Evolutionary conservation across 2,888 invertebrate genomes (phyloP).

Genomic region (Parochlus steinenii): DNA sequence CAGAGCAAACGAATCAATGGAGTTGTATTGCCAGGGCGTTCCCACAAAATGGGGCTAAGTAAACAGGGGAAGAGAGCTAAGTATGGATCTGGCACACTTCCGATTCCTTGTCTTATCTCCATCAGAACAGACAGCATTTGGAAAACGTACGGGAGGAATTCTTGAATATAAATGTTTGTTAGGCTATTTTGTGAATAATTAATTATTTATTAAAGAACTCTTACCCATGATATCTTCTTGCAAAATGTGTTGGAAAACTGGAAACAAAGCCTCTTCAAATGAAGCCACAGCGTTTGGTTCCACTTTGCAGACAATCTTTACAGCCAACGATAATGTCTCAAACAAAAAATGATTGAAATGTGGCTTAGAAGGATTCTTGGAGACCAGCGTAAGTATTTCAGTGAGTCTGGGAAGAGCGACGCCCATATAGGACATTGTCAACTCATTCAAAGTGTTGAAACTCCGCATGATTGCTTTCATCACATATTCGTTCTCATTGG

Average conservation of each 20-base stretch:
- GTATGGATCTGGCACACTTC: conserved; percentile 63
- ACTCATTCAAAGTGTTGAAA: conserved; percentile 64
- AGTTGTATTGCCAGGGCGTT: conserved; percentile 81
- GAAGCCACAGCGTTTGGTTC: conserved; percentile 64
- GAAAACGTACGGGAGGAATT: conserved; percentile 97
- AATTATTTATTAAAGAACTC: conserved; percentile 2
- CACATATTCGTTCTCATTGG: conserved; percentile 89
- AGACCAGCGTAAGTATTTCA: conserved; percentile 60
- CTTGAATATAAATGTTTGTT: conserved; percentile 32
- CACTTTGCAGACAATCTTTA: conserved; percentile 76
- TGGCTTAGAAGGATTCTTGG: conserved; percentile 90
- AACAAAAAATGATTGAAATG: conserved; percentile 98
- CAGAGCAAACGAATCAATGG: conserved; percentile 84
- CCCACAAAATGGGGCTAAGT: conserved; percentile 82
- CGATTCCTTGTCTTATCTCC: conserved; percentile 45
- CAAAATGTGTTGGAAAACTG: conserved; percentile 86
- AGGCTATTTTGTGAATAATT: conserved; percentile 5
- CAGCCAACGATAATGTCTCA: conserved; percentile 78
- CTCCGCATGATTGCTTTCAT: conserved; percentile 96
- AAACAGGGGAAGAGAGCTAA: conserved; percentile 80
- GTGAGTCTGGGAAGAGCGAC: conserved; percentile 73
- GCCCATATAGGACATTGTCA: conserved; percentile 60
- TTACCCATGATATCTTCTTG: conserved; percentile 53
- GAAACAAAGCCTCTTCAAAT: conserved; percentile 86
- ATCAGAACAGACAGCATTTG: conserved; percentile 87